Base-by-base conservation (phyloP, 2,888 invertebrate genomes). In the Apodemia duryi region DNA sequence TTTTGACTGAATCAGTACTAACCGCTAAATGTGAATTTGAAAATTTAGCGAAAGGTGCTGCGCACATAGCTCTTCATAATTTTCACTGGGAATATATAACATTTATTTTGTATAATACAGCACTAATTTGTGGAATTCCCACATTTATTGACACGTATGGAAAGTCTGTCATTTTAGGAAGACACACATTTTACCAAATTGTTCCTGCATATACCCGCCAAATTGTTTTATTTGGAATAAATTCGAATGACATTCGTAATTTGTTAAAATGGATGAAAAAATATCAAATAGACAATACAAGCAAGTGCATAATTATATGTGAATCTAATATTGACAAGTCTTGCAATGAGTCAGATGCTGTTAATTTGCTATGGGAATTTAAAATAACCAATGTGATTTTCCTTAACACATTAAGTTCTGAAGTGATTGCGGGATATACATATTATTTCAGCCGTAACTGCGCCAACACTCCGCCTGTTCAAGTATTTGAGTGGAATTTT, bases 351-450 rank as follows among this genome's bases (percentile, higher is more conserved):
- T 63, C 64, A 4, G 68, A 75, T 64, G 81, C 82, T 7, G 76
- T 83, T 21, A 64, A 73, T 63, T 64, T 78, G 2, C 79, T 88
- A 51, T 89, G 86, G 88, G 67, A 78, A 51, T 71, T 79, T 64
- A 85, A 78, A 77, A 79, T 90, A 13, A 73, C 80, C 2, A 85
- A 88, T 72, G 79, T 87, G 1, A 73, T 88, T 32, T 79, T 83
- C 57, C 74, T 89, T 3, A 86, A 79, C 66, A 66, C 54, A 46
- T 65, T 68, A 5, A 67, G 66, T 29, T 62, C 66, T 21, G 67
- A 70, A 4, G 63, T 73, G 65, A 73, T 75, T 2, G 68, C 70
- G 21, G 83, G 77, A 0, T 88, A 80, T 65, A 83, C 82, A 6
- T 85, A 84, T 69, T 81, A 75, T 69, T 75, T 66, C 69, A 68